Percentiles rank a stretch among this genome's conserved stretches.
phyloP scores from a whole-genome alignment of 2,888 invertebrate genomes.

The Lasioglossum oenotherae region DNA sequence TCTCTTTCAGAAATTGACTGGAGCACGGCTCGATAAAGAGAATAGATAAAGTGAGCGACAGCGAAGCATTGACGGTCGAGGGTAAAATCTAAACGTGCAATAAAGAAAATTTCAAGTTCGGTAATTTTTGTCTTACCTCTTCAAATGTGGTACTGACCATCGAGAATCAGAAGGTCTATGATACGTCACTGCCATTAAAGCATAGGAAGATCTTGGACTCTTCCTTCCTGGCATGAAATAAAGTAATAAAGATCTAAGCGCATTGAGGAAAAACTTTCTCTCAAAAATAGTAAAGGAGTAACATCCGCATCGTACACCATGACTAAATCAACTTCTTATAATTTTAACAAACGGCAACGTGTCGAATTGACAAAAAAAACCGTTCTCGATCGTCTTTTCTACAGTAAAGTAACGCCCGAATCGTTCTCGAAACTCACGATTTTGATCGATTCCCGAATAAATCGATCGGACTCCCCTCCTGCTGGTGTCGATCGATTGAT shows the following conservation, averaged over 20 bases:
- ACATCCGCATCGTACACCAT: background rate
- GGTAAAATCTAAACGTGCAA: background rate
- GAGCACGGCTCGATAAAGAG: background rate
- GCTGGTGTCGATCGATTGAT: conserved; percentile 12
- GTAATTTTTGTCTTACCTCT: background rate
- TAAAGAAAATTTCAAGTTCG: background rate
- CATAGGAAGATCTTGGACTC: background rate
- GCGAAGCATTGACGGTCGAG: background rate
- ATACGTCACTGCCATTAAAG: background rate
- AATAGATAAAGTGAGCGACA: background rate
- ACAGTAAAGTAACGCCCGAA: background rate
- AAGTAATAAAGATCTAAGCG: background rate
- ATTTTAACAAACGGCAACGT: background rate
- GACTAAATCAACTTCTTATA: background rate
- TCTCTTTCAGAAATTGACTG: background rate
- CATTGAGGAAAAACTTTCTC: background rate
- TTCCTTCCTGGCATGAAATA: background rate
- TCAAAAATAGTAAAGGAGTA: background rate
- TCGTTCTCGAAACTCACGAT: conserved; percentile 19
- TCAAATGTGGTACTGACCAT: too few relatives aligned
- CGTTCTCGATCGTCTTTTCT: background rate
- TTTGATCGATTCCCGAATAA: conserved; percentile 28
- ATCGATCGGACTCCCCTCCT: conserved; percentile 29
- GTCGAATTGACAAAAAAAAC: conserved; percentile 37
- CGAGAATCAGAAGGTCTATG: background rate